Percentiles rank a stretch among this genome's conserved stretches.
phyloP scores from a whole-genome alignment of 2,113 vertebrate species.

The Etheostoma spectabile region DNA sequence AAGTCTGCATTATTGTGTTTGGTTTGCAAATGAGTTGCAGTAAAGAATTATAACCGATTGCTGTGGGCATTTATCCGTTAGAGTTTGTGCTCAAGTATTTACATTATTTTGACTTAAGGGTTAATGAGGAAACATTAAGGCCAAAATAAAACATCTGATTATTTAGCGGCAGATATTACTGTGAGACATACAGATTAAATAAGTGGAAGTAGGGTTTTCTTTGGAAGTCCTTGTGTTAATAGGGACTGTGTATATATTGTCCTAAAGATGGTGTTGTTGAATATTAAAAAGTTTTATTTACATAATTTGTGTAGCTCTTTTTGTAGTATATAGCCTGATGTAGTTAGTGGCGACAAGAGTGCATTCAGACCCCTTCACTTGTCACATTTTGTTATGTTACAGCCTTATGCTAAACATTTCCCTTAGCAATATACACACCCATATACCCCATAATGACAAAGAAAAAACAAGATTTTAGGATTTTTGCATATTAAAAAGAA shows the following conservation, averaged over 20 bases:
- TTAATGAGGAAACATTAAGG: not conserved
- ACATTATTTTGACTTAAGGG: not conserved
- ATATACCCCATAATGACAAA: no score
- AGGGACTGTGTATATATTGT: slow-evolving; percentile 8
- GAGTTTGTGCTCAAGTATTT: not conserved
- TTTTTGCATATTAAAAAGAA: not conserved
- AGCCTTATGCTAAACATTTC: not conserved
- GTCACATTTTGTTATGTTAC: not conserved
- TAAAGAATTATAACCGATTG: not conserved
- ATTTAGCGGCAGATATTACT: not conserved
- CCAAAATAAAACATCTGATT: no score
- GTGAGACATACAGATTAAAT: not conserved
- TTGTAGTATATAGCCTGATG: not conserved
- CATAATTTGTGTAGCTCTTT: slow-evolving; percentile 6
- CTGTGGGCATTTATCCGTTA: not conserved
- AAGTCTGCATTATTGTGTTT: slow-evolving; percentile 7
- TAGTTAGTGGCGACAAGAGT: not conserved
- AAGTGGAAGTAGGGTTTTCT: not conserved
- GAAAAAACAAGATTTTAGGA: not conserved
- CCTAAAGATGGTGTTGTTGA: slow-evolving; percentile 16
- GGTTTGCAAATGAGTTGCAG: slow-evolving; percentile 7
- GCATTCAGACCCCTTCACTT: not conserved
- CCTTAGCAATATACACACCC: not conserved
- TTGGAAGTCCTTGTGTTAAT: not conserved
- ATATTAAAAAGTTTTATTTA: slow-evolving; percentile 56